Evolutionary conservation across 2,888 invertebrate genomes (phyloP).

Genomic region (Trissolcus brochymenae): DNA sequence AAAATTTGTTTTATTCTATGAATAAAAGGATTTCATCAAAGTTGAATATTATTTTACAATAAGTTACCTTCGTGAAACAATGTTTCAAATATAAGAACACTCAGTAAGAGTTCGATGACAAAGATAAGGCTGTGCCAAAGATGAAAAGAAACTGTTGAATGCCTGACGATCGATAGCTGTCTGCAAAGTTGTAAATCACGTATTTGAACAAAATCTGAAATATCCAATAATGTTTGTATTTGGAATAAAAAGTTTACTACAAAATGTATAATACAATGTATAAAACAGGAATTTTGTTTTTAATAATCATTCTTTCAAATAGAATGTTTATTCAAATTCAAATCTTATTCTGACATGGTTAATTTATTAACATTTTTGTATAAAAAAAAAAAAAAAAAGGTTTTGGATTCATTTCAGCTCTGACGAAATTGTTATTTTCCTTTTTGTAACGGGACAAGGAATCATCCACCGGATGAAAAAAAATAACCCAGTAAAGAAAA

Average conservation of each 20-base stretch:
- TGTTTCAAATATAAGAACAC: constrained; percentile 10
- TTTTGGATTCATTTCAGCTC: background rate
- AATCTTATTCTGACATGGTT: too few species aligned
- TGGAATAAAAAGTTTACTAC: too few species aligned
- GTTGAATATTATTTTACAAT: constrained; percentile 6
- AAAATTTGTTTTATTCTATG: too few species aligned
- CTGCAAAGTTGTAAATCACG: constrained; percentile 6
- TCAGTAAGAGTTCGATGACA: constrained; percentile 37
- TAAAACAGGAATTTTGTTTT: too few species aligned
- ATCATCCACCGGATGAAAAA: too few species aligned
- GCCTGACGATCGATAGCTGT: constrained; percentile 31
- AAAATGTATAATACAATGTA: too few species aligned
- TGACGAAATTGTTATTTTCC: constrained; percentile 1
- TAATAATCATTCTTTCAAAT: too few species aligned
- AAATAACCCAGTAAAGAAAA: too few species aligned
- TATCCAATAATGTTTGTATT: too few species aligned
- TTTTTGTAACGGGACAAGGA: too few species aligned
- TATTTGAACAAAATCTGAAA: background rate
- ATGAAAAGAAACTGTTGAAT: constrained; percentile 30
- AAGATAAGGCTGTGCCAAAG: constrained; percentile 17
- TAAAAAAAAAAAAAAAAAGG: background rate
- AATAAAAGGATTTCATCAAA: too few species aligned
- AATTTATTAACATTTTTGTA: background rate
- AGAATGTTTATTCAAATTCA: too few species aligned
- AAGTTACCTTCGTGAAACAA: constrained; percentile 39